phyloP scores from a whole-genome alignment of 2,113 vertebrate species.

The Platichthys flesus region DNA sequence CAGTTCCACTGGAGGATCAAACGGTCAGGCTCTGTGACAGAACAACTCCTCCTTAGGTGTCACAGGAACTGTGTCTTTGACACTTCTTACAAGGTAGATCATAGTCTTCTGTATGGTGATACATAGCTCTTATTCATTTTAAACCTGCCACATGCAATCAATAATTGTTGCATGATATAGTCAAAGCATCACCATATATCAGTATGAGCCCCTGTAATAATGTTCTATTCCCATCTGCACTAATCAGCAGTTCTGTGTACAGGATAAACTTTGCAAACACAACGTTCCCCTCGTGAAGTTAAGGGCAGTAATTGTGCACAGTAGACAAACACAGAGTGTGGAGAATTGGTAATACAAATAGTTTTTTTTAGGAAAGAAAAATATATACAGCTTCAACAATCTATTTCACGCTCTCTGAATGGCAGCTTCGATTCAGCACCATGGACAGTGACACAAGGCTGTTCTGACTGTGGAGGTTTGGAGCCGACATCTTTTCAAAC shows the following conservation, averaged over 20 bases:
- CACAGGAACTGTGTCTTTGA: constrained; percentile 3
- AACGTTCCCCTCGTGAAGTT: constrained; percentile 20
- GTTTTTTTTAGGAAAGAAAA: background rate
- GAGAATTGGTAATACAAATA: constrained; percentile 49
- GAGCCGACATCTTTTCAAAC: constrained; percentile 36
- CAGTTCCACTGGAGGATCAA: constrained; percentile 6
- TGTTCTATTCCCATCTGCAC: constrained; percentile 58
- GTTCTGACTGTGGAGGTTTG: constrained; percentile 13
- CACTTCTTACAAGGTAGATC: background rate
- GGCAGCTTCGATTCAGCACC: constrained; percentile 72
- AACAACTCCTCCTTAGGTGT: constrained; percentile 34
- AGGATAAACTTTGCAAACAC: constrained; percentile 29
- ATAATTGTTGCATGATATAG: constrained; percentile 38
- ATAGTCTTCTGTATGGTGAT: background rate
- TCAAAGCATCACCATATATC: constrained; percentile 32
- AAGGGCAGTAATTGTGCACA: constrained; percentile 28
- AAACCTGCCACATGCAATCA: constrained; percentile 26
- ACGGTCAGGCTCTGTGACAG: constrained; percentile 42
- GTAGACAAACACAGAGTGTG: constrained; percentile 20
- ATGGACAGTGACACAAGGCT: constrained; percentile 73
- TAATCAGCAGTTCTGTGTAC: constrained; percentile 58
- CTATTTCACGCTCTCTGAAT: constrained; percentile 47
- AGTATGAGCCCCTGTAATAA: constrained; percentile 49
- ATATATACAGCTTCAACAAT: constrained; percentile 43
- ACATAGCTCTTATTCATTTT: constrained; percentile 3